Conservation (phyloP, 2,113 vertebrate genomes). For the Hippopotamus amphibius region DNA sequence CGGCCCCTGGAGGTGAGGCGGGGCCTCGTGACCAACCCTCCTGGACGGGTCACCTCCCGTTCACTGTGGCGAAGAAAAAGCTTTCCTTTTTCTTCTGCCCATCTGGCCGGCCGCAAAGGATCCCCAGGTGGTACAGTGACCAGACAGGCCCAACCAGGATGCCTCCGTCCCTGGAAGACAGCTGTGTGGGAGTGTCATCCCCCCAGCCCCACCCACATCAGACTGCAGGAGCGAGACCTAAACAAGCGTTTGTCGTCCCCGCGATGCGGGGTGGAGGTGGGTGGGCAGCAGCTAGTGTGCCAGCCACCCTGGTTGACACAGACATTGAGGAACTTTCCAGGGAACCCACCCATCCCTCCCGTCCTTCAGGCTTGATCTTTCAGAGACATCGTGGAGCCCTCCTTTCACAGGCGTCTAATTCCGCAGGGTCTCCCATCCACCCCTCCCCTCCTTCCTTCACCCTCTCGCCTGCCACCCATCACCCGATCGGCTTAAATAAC, state of each 20-base stretch:
- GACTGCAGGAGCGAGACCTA: background rate
- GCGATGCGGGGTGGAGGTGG: background rate
- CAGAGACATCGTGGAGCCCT: background rate
- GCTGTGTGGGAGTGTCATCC: background rate
- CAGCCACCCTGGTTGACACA: background rate
- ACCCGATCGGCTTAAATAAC: background rate
- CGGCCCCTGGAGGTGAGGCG: background rate
- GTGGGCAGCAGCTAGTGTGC: background rate
- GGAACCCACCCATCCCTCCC: background rate
- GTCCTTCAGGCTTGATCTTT: background rate
- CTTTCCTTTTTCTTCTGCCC: constrained; percentile 6
- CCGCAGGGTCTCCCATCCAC: background rate
- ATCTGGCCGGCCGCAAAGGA: background rate
- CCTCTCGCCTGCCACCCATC: background rate
- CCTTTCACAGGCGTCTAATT: background rate
- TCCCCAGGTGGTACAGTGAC: background rate
- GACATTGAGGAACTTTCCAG: background rate
- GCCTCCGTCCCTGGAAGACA: background rate
- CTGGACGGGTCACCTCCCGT: background rate
- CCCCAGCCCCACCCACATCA: background rate
- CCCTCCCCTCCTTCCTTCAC: background rate
- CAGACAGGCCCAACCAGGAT: background rate
- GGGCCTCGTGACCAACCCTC: background rate
- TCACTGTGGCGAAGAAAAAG: background rate
- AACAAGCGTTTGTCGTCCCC: background rate